A percentile compares a stretch with the other conserved stretches of the same genome.
Evolutionary conservation across 1,140 invertebrate species (phyloP).

Genomic region (Papilio aristodemus): DNA sequence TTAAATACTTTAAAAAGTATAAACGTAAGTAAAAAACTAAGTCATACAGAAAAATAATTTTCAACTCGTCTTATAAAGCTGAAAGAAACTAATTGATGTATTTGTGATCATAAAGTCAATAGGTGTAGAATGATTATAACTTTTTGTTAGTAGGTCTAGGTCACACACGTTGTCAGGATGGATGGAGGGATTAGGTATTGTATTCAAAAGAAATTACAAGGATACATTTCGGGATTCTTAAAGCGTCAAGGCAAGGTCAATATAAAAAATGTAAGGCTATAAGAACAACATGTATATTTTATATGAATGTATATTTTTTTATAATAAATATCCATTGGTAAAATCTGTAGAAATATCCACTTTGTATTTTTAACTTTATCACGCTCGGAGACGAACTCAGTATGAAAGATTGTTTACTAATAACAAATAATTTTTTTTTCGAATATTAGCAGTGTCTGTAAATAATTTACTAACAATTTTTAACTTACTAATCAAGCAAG

Average conservation of each 20-base stretch:
- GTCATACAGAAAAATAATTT: neutral
- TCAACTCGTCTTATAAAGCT: neutral
- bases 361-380: too few relatives aligned
- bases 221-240: conserved; percentile 19
- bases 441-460: too few relatives aligned
- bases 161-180: neutral
- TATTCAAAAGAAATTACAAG: conserved; percentile 15
- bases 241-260: neutral
- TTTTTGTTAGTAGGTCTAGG: conserved; percentile 23
- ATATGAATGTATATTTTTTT: too few relatives aligned
- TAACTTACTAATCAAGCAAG: too few relatives aligned
- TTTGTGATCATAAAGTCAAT: neutral
- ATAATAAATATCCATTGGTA: too few relatives aligned
- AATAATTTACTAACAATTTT: too few relatives aligned
- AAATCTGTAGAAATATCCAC: too few relatives aligned
- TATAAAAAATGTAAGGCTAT: conserved; percentile 21
- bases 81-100: neutral
- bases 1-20: too few relatives aligned
- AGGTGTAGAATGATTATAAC: neutral
- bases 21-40: too few relatives aligned
- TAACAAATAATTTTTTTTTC: too few relatives aligned
- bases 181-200: conserved; percentile 6
- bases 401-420: too few relatives aligned
- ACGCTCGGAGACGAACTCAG: too few relatives aligned
- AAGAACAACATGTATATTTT: neutral